These are phyloP conservation scores for Halichondria panicea DNA, from an alignment of 37 sponge, comb jelly and placozoan genomes.

Conservation along the genomic window DNA sequence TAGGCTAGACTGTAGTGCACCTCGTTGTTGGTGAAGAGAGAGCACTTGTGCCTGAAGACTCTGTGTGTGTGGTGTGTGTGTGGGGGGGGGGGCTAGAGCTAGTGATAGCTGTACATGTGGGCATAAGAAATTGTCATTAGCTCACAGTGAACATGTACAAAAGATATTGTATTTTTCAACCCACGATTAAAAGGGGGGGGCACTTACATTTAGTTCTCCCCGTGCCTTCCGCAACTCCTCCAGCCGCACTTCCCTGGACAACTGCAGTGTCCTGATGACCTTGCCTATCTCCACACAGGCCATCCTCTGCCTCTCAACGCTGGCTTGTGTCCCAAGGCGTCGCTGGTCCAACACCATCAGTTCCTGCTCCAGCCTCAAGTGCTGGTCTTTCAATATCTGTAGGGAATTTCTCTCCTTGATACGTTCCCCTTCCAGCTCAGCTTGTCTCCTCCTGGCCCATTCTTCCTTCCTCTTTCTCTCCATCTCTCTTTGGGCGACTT, in stretches of 20 bases:
- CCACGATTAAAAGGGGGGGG: background rate
- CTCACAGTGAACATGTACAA: background rate
- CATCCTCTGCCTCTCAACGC: conserved; percentile 23
- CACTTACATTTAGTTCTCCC: conserved; percentile 34
- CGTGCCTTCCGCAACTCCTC: conserved; percentile 39
- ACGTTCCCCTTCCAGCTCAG: conserved; percentile 51
- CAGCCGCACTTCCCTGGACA: conserved; percentile 41
- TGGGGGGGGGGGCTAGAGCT: background rate
- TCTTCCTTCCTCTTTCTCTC: conserved; percentile 70
- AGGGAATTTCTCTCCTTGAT: conserved; percentile 53
- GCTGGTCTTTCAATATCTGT: conserved; percentile 11
- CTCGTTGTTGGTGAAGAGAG: conserved; percentile 19
- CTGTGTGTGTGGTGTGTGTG: conserved; percentile 5
- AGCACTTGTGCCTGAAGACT: conserved; percentile 19
- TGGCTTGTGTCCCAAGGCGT: background rate
- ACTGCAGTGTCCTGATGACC: conserved; percentile 15
- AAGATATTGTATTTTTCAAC: background rate
- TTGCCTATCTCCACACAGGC: background rate
- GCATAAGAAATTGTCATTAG: background rate
- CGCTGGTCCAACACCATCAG: conserved; percentile 40
- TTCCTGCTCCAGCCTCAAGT: conserved; percentile 37
- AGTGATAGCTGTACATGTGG: background rate
- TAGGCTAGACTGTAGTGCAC: conserved; percentile 17
- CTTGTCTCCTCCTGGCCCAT: conserved; percentile 41
- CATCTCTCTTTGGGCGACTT: conserved; percentile 56